Percentiles rank a stretch among this genome's conserved stretches.
Evolutionary conservation across 2,888 invertebrate species (phyloP).

Genomic region (Drosophila vallismaia): DNA sequence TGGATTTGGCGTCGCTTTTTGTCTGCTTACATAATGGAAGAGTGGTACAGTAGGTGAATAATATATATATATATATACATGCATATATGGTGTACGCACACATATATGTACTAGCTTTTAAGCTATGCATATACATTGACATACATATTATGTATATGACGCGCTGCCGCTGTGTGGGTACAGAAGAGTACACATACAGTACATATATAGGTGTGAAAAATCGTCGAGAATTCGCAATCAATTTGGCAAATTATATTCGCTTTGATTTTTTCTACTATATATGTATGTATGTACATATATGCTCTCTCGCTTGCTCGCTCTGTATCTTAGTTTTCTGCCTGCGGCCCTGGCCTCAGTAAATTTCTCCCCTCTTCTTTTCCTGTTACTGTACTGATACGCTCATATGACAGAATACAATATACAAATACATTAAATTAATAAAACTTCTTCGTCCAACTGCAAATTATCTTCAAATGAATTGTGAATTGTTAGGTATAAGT

Average conservation of each 20-base stretch:
- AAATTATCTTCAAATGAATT: constrained; percentile 2
- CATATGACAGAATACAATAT: constrained; percentile 72
- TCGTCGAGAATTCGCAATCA: constrained; percentile 30
- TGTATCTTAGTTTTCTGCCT: constrained; percentile 61
- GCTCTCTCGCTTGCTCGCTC: constrained; percentile 41
- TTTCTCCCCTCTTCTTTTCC: constrained; percentile 67
- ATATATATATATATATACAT: constrained; percentile 52
- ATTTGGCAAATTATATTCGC: constrained; percentile 1
- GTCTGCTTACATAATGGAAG: constrained; percentile 73
- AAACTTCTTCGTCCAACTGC: constrained; percentile 74
- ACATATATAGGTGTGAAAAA: constrained; percentile 33
- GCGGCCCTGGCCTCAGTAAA: constrained; percentile 75
- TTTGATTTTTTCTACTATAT: constrained; percentile 37
- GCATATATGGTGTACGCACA: constrained; percentile 55
- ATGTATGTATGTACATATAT: constrained; percentile 44
- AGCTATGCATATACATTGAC: constrained; percentile 27
- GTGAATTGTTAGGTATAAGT: not conserved
- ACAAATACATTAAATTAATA: constrained; percentile 79
- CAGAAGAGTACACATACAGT: constrained; percentile 25
- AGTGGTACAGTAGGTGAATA: constrained; percentile 76
- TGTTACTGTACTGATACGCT: constrained; percentile 55
- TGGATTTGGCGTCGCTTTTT: constrained; percentile 43
- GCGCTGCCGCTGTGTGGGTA: constrained; percentile 23
- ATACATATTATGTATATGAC: constrained; percentile 36
- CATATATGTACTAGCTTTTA: constrained; percentile 21